Evolutionary conservation across 2,113 vertebrate genomes (phyloP), one percentile per base, ranked within the genome.

Genomic region (Forbesichthys agassizii): DNA sequence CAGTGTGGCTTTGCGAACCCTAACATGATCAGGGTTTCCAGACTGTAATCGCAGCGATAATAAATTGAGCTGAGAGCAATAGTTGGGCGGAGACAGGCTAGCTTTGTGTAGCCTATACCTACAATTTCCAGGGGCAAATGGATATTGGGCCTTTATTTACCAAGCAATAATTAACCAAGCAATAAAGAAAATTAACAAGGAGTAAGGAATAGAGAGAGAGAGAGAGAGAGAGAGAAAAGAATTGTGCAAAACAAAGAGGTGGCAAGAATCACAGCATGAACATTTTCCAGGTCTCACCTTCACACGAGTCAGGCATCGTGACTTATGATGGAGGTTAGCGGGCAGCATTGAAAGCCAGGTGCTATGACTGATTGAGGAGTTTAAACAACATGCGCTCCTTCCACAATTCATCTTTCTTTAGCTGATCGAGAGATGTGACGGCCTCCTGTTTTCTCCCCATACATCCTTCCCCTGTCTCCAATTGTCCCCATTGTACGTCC

Each of bases 371-470:
- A 86, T 80, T 16, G 53, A 48, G 53, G 61, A 66, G 63, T 79
- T 75, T 62, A 68, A 65, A 63, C n/a, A 68, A 72, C 72, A 56
- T 42, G 62, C 80, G 66, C 61, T 71, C 68, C 61, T 68, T 4
- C 0, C 73, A 80, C 66, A 76, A 83, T 86, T 73, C 63, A 79
- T 85, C 79, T 81, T 71, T 67, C 67, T 88, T 79, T 66, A 64
- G 71, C 71, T 84, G 86, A 83, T 75, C 78, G 74, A 71, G 77
- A 68, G 77, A 80, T 83, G 81, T 67, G 80, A 80, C 78, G 69
- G 11, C 59, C 36, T 13, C 33, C 36, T n/a, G 4, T 20, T 57
- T 20, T 42, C 33, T 18, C 36, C 13, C 33, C 33, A 14, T 59
- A 33, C 57, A 59, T 59, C 57, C 58, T 42, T 73, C 71, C 71